These are phyloP conservation scores for Alethe castanea DNA, from an alignment of 2,113 vertebrate species.

Conservation along the genomic window DNA sequence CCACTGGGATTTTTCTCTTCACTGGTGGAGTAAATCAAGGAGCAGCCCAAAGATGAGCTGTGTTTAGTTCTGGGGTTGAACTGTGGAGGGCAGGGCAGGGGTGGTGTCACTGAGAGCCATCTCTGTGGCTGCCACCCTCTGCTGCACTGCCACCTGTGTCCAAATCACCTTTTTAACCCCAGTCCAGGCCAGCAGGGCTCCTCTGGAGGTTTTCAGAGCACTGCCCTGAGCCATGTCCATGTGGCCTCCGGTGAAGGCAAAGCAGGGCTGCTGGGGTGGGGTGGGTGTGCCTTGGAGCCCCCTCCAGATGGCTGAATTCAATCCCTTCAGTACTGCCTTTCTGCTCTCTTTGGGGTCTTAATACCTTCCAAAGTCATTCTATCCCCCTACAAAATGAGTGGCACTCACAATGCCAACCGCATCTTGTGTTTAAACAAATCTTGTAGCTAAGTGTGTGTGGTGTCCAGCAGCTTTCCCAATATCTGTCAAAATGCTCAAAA, in stretches of 20 bases:
- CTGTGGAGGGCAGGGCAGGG: not conserved
- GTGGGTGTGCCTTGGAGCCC: not conserved
- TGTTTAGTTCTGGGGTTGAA: not conserved
- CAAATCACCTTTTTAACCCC: not conserved
- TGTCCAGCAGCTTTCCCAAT: not conserved
- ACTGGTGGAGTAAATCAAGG: not conserved
- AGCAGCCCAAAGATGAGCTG: rapidly evolving
- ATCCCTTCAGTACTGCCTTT: not conserved
- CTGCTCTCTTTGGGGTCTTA: not conserved
- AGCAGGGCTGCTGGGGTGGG: not conserved
- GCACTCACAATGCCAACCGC: not conserved
- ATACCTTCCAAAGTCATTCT: not conserved
- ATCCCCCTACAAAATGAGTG: not conserved
- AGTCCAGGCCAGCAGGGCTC: not conserved
- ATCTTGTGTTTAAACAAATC: not conserved
- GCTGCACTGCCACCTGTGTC: not conserved
- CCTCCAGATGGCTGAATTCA: not conserved
- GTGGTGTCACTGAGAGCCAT: not conserved
- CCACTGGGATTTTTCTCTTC: not conserved
- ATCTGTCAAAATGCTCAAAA: not conserved
- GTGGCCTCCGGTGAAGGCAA: not conserved
- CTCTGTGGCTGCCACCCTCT: not conserved
- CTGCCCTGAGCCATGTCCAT: rapidly evolving
- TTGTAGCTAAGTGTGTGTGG: not conserved
- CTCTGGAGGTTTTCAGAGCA: not conserved